Evolutionary conservation across 2,113 vertebrate genomes (phyloP), one percentile per base, ranked within the genome.

Genomic region (Perca schrenkii): DNA sequence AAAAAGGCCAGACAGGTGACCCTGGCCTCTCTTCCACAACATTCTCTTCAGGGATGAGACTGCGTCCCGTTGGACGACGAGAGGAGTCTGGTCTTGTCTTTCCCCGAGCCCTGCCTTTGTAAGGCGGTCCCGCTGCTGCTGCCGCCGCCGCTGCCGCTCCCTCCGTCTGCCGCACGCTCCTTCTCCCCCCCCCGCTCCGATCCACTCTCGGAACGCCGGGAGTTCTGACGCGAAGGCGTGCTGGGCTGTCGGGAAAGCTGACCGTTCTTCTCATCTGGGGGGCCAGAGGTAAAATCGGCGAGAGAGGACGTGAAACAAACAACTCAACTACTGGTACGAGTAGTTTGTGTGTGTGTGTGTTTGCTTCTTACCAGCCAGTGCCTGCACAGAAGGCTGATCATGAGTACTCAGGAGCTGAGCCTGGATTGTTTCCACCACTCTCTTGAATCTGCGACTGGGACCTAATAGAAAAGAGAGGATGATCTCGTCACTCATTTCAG

Each of bases 391-490:
- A n/a, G 97, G 97, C 93, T 98, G 97, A 94, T 98, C 97, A 0
- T 98, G 97, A 61, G 96, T 96, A 83, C 97, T 97, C 74, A 98
- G 94, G 21, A 98, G 90, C 89, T 98, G 97, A 52, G 97, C 97
- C 91, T 98, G 97, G 90, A 98, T 98, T n/a, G 97, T 97, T 91
- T 98, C 97, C 87, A 98, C 97, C 43, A 98, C 97, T 65, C 97
- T 93, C 89, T 97, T 97, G 92, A 98, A 98, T 88, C 97, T 96
- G 79, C 97, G 97, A 90, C 97, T 98, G 72, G 97, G 97, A 92
- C 97, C 97, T 43, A 43, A 43, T 43, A 43, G 40, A 43, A 43
- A 43, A 43, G 40, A 43, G 40, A 43, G 34, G 34, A 43, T 43
- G 40, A 43, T 43, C 40, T 40, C 8, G 8, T 40, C 40, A 40